phyloP scores from a whole-genome alignment of 2,888 invertebrate species.

The Torymus texanus region DNA sequence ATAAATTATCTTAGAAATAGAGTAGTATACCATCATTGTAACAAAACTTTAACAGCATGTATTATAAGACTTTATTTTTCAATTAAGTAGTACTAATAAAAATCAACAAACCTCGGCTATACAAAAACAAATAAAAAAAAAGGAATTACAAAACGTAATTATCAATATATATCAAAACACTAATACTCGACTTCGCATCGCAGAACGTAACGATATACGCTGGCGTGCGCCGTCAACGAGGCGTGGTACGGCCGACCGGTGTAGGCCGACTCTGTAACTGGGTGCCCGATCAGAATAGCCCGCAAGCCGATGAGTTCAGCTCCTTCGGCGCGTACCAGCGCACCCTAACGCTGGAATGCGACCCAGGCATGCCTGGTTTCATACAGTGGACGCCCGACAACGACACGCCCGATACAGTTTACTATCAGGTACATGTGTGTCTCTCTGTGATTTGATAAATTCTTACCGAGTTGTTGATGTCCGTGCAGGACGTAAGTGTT shows the following conservation, averaged over 20 bases:
- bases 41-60: too few species aligned
- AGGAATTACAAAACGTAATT: too few species aligned
- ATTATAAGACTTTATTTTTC: too few species aligned
- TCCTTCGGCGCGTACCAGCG: conserved; percentile 95
- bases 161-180: too few species aligned
- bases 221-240: conserved; percentile 84
- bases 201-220: conserved; percentile 87
- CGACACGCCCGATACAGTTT: conserved; percentile 92
- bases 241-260: conserved; percentile 84
- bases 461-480: too few species aligned
- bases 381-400: conserved; percentile 91
- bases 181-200: background rate
- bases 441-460: too few species aligned
- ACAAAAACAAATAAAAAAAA: too few species aligned
- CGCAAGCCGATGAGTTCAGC: conserved; percentile 86
- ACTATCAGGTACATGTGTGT: conserved; percentile 84
- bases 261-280: conserved; percentile 91
- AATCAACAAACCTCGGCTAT: too few species aligned
- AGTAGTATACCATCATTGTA: too few species aligned
- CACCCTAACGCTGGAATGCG: conserved; percentile 88
- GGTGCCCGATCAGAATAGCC: conserved; percentile 85
- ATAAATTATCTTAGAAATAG: too few species aligned
- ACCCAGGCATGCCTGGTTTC: conserved; percentile 88
- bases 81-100: too few species aligned
- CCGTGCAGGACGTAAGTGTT: too few species aligned